A percentile compares a stretch with the other conserved stretches of the same genome.
Evolutionary conservation across 2,797 vertebrate species (phyloP).

Genomic region (Lophius americanus): DNA sequence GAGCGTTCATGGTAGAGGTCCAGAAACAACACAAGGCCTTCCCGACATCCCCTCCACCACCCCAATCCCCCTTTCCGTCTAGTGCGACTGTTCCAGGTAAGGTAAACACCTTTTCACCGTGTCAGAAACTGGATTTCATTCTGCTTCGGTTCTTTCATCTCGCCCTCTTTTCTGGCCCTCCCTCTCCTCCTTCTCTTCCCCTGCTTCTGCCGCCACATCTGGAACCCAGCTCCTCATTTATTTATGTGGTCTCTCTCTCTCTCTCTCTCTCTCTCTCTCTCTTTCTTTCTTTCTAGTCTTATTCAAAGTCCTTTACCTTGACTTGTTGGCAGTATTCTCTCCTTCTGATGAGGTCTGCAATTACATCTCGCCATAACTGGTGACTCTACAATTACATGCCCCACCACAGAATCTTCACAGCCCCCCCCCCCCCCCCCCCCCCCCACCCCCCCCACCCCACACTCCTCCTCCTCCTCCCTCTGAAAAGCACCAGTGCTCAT

Average conservation of each 20-base stretch:
- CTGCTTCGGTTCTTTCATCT: conserved; percentile 73
- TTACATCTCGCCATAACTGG: conserved; percentile 78
- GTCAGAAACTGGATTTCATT: conserved; percentile 67
- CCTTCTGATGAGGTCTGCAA: conserved; percentile 82
- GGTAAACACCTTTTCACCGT: conserved; percentile 66
- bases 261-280: conserved; percentile 13
- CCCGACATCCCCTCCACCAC: conserved; percentile 71
- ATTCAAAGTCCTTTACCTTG: conserved; percentile 77
- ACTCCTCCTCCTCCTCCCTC: conserved; percentile 23
- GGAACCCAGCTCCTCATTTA: conserved; percentile 83
- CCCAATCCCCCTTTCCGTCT: conserved; percentile 43
- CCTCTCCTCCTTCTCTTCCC: conserved; percentile 52
- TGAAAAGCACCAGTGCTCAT: conserved; percentile 72
- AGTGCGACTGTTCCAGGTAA: conserved; percentile 61
- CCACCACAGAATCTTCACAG: conserved; percentile 69
- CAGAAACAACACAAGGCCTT: conserved; percentile 74
- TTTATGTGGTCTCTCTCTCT: conserved; percentile 78
- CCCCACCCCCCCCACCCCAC: conserved; percentile 18
- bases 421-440: conserved; percentile 21
- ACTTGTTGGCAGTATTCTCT: conserved; percentile 74
- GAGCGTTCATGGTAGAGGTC: conserved; percentile 65
- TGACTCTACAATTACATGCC: conserved; percentile 81
- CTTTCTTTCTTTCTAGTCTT: conserved; percentile 24
- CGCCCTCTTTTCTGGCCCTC: conserved; percentile 47
- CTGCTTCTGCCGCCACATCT: conserved; percentile 76